Evolutionary conservation across 1,140 invertebrate genomes (phyloP), one percentile per base, ranked within the genome.

Genomic region (Scaptomyza montana): DNA sequence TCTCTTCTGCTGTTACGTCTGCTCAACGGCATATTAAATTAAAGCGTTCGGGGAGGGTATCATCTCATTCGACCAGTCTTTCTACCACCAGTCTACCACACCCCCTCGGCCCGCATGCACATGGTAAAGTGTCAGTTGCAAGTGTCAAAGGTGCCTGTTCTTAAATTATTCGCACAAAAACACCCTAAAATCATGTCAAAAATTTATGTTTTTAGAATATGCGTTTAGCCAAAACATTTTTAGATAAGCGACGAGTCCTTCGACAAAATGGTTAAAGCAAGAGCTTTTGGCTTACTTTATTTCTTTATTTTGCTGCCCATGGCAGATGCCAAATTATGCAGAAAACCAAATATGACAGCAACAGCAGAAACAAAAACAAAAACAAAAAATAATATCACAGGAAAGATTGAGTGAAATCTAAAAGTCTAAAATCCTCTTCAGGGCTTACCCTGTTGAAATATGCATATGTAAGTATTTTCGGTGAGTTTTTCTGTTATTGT

Each of bases 21-120:
- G 82, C 64, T 87, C 84, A 82, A 87, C 78, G 78, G 84, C 82
- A 87, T 87, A 87, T 87, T 87, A 87, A 87, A 87, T 89, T 87
- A 87, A 89, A 89, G 82, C 68, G 84, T 87, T 79, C 76, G 21
- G 67, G 63, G 59, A 28, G 67, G 63, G 59, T 69, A 74, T 66
- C 70, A 68, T 56, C 70, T 68, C 50, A 46, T 66, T 41, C 66
- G 33, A 28, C 13, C 39, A 41, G 5, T 8, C 25, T 25, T 12
- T 16, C n/a, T n/a, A n/a, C n/a, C n/a, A n/a, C n/a, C n/a, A n/a
- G n/a, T n/a, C n/a, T n/a, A n/a, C n/a, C n/a, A n/a, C n/a, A n/a
- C n/a, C n/a, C n/a, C n/a, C n/a, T n/a, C 43, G 65, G 10, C 33
- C 28, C 28, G 25, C 43, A 41, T 25, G 12, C 45, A 50, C 46